These are phyloP conservation scores for Oncorhynchus mykiss DNA, from an alignment of 2,113 vertebrate species.

Conservation along the genomic window DNA sequence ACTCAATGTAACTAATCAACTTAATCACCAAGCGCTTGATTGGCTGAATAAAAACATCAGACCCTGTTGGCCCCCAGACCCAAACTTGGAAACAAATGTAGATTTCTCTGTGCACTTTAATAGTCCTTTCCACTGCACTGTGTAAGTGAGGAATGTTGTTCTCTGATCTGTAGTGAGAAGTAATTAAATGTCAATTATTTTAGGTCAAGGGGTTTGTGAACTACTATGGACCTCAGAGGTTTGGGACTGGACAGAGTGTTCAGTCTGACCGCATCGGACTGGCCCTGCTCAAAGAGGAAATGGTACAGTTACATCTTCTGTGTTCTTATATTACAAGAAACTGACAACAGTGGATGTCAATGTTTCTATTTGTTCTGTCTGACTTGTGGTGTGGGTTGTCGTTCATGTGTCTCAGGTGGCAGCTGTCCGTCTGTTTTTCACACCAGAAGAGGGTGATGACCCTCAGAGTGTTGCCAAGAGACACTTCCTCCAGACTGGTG, in stretches of 20 bases:
- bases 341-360: neutral
- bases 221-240: conserved; percentile 75
- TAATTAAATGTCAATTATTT: conserved; percentile 36
- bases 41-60: too few relatives aligned
- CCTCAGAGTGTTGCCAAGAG: conserved; percentile 86
- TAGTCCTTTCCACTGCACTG: neutral
- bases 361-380: neutral
- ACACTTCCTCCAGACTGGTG: conserved; percentile 89
- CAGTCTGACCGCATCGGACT: conserved; percentile 78
- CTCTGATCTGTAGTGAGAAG: neutral
- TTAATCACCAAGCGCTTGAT: too few relatives aligned
- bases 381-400: neutral
- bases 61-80: too few relatives aligned
- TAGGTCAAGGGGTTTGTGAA: conserved; percentile 68
- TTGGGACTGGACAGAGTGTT: conserved; percentile 77
- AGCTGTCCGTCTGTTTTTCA: conserved; percentile 88
- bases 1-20: too few relatives aligned
- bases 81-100: too few relatives aligned
- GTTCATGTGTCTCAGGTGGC: conserved; percentile 71
- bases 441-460: conserved; percentile 85
- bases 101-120: too few relatives aligned
- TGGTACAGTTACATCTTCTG: conserved; percentile 39
- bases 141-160: conserved; percentile 4
- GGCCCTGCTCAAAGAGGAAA: conserved; percentile 71
- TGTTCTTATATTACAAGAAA: neutral